Conservation (phyloP, 2,113 vertebrate genomes). For the Panthera leo region DNA sequence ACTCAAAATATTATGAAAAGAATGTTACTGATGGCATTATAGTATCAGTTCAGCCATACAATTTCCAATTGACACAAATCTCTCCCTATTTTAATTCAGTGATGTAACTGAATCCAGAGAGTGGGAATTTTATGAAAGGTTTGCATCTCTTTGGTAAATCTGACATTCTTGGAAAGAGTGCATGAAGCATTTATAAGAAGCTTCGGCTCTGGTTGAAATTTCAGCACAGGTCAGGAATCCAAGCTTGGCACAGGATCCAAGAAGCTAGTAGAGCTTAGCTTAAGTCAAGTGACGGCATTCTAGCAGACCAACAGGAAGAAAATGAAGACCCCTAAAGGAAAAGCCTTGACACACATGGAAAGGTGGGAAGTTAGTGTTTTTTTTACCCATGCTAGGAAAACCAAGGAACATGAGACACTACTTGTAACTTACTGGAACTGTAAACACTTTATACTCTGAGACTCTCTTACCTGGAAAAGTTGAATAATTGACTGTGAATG, state of each 20-base stretch:
- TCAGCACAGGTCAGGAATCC: slow-evolving; percentile 1
- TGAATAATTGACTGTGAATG: neutral
- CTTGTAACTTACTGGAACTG: neutral
- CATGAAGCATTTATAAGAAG: neutral
- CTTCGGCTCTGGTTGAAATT: slow-evolving; percentile 6
- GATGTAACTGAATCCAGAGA: neutral
- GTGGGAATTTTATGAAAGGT: neutral
- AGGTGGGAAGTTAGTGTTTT: neutral
- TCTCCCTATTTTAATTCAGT: neutral
- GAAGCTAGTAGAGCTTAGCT: neutral
- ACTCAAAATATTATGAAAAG: neutral
- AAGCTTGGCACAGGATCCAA: neutral
- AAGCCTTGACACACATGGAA: neutral
- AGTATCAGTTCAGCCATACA: neutral
- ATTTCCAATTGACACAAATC: neutral
- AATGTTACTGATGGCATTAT: neutral
- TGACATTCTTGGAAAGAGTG: slow-evolving; percentile 4
- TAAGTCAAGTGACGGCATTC: neutral
- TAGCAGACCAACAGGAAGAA: neutral
- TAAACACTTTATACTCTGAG: neutral
- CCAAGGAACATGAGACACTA: neutral
- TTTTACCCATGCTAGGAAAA: neutral
- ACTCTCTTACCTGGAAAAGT: neutral
- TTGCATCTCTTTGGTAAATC: neutral
- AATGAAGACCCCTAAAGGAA: neutral